phyloP scores from a whole-genome alignment of 2,888 invertebrate genomes.

The Euphydryas editha region DNA sequence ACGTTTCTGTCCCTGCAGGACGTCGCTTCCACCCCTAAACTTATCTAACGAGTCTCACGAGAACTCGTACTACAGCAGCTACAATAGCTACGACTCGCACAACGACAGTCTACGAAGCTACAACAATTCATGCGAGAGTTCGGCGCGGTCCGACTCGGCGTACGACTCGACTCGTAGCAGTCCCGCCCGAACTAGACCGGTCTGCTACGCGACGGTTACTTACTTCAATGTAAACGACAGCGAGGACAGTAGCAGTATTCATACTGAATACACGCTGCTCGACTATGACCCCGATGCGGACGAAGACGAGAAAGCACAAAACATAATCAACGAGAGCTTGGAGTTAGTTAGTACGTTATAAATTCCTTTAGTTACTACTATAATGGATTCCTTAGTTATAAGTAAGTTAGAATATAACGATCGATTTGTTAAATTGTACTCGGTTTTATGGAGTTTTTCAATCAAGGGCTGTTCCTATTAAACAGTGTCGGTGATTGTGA shows the following conservation, averaged over 20 bases:
- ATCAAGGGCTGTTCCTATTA: too few species aligned
- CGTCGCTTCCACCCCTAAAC: slow-evolving; percentile 60
- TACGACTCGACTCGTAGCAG: slow-evolving; percentile 74
- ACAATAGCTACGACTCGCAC: slow-evolving; percentile 68
- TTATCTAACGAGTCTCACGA: slow-evolving; percentile 60
- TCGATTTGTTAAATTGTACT: too few species aligned
- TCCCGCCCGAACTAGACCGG: slow-evolving; percentile 59
- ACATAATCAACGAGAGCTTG: slow-evolving; percentile 74
- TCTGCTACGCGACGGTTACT: slow-evolving; percentile 74
- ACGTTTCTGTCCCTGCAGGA: slow-evolving; percentile 71
- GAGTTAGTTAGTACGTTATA: slow-evolving; percentile 76
- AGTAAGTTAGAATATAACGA: background rate
- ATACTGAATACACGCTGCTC: slow-evolving; percentile 74
- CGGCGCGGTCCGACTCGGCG: slow-evolving; percentile 72
- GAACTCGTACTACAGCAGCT: slow-evolving; percentile 61
- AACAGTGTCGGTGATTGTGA: too few species aligned
- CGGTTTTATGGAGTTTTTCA: too few species aligned
- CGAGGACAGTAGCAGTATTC: slow-evolving; percentile 75
- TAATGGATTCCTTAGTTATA: background rate
- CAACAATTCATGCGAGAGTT: slow-evolving; percentile 65
- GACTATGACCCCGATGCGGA: slow-evolving; percentile 60
- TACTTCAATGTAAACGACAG: slow-evolving; percentile 77
- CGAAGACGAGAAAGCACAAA: slow-evolving; percentile 70
- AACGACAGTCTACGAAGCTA: slow-evolving; percentile 65
- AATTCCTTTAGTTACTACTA: slow-evolving; percentile 43